These are phyloP conservation scores for Oscheius sp. DNA, from an alignment of 2,888 invertebrate genomes.

Conservation along the genomic window DNA sequence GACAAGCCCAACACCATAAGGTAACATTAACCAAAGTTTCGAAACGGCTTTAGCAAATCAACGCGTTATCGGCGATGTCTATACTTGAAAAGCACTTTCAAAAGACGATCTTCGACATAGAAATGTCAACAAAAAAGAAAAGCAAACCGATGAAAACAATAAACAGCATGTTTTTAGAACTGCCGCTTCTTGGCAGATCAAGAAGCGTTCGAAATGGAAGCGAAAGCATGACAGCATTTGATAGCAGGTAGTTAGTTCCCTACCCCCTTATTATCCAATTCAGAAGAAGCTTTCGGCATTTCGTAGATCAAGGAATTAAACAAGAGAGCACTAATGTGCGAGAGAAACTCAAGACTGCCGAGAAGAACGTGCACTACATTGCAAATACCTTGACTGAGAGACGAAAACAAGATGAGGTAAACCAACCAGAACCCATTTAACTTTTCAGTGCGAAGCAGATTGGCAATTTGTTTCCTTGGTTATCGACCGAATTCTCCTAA, in stretches of 20 bases:
- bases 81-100: conserved; percentile 57
- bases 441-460: conserved; percentile 61
- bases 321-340: conserved; percentile 26
- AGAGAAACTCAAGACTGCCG: conserved; percentile 51
- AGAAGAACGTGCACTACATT: conserved; percentile 66
- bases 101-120: conserved; percentile 53
- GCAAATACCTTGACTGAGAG: conserved; percentile 54
- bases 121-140: conserved; percentile 36
- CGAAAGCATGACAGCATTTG: background rate
- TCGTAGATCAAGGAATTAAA: background rate
- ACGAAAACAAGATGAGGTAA: conserved; percentile 58
- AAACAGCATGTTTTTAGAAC: conserved; percentile 45
- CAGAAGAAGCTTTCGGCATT: conserved; percentile 9
- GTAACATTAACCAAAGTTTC: conserved; percentile 1
- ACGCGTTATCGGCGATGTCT: conserved; percentile 53
- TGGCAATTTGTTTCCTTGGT: conserved; percentile 68
- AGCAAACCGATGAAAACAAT: conserved; percentile 33
- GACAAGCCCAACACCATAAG: conserved; percentile 53
- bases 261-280: background rate
- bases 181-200: conserved; percentile 48
- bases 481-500: conserved; percentile 62
- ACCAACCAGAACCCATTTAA: background rate
- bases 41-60: conserved; percentile 41
- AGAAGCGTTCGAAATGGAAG: conserved; percentile 39
- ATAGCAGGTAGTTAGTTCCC: background rate